phyloP scores from a whole-genome alignment of 2,797 vertebrate species.

The Anableps anableps region DNA sequence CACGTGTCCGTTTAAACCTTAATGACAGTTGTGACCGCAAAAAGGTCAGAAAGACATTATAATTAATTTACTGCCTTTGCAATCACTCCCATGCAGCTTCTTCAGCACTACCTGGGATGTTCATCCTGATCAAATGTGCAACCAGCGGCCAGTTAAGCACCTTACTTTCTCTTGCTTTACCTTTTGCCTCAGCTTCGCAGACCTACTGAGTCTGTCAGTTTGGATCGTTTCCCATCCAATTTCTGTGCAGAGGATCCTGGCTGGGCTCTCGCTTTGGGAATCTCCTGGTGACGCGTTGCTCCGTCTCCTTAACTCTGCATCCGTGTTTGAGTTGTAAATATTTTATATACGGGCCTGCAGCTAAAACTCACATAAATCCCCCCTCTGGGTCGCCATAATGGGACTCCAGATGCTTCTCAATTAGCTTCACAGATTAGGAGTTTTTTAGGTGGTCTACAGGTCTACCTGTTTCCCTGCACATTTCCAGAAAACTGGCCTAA shows the following conservation, averaged over 20 bases:
- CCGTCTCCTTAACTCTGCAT: slow-evolving; percentile 16
- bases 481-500: neutral
- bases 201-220: neutral
- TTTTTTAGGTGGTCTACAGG: neutral
- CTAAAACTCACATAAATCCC: slow-evolving; percentile 42
- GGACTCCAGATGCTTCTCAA: neutral
- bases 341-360: slow-evolving; percentile 24
- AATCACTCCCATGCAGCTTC: neutral
- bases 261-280: slow-evolving; percentile 24
- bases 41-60: slow-evolving; percentile 20
- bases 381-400: neutral
- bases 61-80: neutral
- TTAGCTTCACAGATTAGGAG: neutral
- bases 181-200: slow-evolving; percentile 7
- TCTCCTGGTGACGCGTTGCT: slow-evolving; percentile 29
- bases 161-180: slow-evolving; percentile 14
- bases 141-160: slow-evolving; percentile 9
- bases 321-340: slow-evolving; percentile 10
- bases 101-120: neutral
- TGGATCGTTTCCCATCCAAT: slow-evolving; percentile 25
- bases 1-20: slow-evolving; percentile 6
- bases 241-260: slow-evolving; percentile 12
- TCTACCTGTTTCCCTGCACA: neutral
- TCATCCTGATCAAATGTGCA: slow-evolving; percentile 7
- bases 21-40: slow-evolving; percentile 28